These are phyloP conservation scores for Caenorhabditis tropicalis DNA, from an alignment of 1,140 invertebrate species.

Conservation along the genomic window DNA sequence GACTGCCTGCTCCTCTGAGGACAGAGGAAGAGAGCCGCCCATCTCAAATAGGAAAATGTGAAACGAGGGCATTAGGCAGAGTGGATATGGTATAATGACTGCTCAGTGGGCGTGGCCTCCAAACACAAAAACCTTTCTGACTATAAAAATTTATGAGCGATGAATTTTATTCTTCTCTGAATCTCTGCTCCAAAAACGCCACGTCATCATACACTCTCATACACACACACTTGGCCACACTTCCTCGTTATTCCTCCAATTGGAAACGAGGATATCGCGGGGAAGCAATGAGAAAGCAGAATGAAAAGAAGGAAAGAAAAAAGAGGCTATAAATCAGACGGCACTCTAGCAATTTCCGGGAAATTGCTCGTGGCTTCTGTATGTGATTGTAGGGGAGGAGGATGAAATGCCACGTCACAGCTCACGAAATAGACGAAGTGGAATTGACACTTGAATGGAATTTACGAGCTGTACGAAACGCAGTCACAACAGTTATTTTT, in stretches of 20 bases:
- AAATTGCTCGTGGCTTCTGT: background rate
- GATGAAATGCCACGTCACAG: background rate
- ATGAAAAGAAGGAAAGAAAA: slow-evolving; percentile 2
- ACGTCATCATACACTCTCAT: background rate
- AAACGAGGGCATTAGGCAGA: background rate
- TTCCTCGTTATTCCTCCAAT: slow-evolving; percentile 29
- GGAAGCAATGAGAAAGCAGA: slow-evolving; percentile 33
- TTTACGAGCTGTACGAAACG: no score
- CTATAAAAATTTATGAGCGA: slow-evolving; percentile 9
- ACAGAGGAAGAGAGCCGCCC: no score
- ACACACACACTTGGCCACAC: background rate
- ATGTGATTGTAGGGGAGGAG: background rate
- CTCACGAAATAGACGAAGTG: background rate
- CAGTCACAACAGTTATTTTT: no score
- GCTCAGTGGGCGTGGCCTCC: background rate
- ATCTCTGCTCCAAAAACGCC: background rate
- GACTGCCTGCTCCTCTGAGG: background rate
- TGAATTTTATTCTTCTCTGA: slow-evolving; percentile 16
- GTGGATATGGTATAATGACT: background rate
- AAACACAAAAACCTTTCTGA: background rate
- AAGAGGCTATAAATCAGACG: slow-evolving; percentile 16
- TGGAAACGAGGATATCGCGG: background rate
- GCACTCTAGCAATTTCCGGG: slow-evolving; percentile 12
- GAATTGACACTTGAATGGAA: background rate
- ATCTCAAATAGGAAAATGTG: background rate